phyloP scores from a whole-genome alignment of 2,888 invertebrate species.

The Hymenopus coronatus region DNA sequence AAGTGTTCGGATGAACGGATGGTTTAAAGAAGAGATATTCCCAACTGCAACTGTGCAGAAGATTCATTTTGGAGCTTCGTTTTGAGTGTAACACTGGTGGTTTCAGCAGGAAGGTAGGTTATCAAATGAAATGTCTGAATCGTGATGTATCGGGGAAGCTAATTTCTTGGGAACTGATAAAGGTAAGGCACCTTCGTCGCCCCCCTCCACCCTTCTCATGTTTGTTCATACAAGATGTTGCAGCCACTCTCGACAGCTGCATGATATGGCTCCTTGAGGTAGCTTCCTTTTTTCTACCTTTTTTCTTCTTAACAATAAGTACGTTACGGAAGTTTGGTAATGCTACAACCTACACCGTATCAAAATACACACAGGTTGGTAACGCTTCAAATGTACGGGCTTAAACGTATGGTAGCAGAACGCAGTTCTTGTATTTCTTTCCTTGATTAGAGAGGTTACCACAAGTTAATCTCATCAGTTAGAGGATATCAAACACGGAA shows the following conservation, averaged over 20 bases:
- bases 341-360: not conserved
- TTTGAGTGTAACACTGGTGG: not conserved
- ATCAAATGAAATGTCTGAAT: not conserved
- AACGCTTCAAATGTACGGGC: not conserved
- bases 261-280: not conserved
- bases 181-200: not conserved
- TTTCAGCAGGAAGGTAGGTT: not conserved
- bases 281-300: not conserved
- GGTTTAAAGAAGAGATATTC: too few relatives aligned
- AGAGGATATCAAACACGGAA: too few relatives aligned
- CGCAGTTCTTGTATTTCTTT: too few relatives aligned
- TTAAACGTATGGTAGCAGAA: too few relatives aligned
- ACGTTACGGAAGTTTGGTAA: not conserved
- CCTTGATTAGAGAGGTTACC: too few relatives aligned
- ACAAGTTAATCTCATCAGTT: too few relatives aligned
- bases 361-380: not conserved
- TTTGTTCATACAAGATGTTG: not conserved
- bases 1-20: too few relatives aligned
- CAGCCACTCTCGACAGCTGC: not conserved
- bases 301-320: not conserved
- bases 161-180: not conserved
- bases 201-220: not conserved
- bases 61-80: too few relatives aligned
- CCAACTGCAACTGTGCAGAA: too few relatives aligned
- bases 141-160: not conserved